These are phyloP conservation scores for Chionoecetes opilio DNA, from an alignment of 1,140 invertebrate genomes.

Conservation along the genomic window DNA sequence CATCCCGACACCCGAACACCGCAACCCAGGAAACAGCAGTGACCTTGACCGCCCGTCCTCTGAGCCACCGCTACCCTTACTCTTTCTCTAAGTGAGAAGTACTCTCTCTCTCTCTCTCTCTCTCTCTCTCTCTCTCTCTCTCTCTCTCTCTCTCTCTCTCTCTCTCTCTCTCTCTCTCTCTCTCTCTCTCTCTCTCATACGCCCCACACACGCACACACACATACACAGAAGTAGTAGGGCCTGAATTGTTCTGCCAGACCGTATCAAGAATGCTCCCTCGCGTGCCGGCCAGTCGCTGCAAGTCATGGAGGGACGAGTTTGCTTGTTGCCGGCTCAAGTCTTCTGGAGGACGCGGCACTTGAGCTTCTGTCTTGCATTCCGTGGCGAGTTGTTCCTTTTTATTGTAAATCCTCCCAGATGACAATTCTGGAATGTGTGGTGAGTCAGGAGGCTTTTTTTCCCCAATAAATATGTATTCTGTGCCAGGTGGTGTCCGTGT, in stretches of 20 bases:
- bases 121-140: no score
- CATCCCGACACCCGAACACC: no score
- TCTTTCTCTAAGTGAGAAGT: background rate
- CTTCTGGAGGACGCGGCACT: background rate
- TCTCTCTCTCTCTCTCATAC: background rate
- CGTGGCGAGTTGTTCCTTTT: background rate
- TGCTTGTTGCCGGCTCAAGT: slow-evolving; percentile 15
- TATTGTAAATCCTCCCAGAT: background rate
- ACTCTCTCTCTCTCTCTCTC: background rate
- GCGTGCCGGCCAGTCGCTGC: background rate
- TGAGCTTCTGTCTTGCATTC: slow-evolving; percentile 15
- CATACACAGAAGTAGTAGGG: background rate
- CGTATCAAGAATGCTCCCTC: background rate
- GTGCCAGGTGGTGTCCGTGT: no score
- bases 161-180: background rate
- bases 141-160: no score
- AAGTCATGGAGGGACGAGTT: slow-evolving; percentile 27
- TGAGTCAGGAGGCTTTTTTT: no score
- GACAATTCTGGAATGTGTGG: background rate
- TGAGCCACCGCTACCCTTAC: background rate
- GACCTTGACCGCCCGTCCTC: background rate
- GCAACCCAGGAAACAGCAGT: background rate
- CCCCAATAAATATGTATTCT: no score
- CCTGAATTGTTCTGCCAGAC: background rate
- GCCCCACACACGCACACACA: no score